Evolutionary conservation across 2,797 vertebrate genomes (phyloP).

Genomic region (Dipus sagitta): DNA sequence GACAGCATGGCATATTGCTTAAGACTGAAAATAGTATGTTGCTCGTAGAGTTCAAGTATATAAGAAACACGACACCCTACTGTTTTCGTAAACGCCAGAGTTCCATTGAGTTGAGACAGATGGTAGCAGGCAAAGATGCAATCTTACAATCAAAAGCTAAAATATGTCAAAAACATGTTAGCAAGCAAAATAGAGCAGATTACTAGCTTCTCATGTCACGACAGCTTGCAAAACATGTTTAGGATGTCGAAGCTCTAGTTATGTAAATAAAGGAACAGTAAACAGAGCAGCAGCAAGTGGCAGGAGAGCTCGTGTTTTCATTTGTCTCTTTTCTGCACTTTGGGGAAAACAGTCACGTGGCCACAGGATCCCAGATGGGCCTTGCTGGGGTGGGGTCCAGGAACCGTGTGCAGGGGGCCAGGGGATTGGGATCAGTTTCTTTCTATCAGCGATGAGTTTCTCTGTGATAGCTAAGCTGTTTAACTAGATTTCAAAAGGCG

Average conservation of each 20-base stretch:
- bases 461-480: constrained; percentile 83
- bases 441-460: constrained; percentile 82
- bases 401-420: constrained; percentile 63
- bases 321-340: constrained; percentile 54
- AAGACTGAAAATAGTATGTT: constrained; percentile 88
- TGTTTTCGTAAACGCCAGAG: constrained; percentile 88
- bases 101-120: constrained; percentile 90
- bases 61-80: constrained; percentile 89
- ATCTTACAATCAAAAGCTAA: constrained; percentile 90
- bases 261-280: constrained; percentile 87
- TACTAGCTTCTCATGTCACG: constrained; percentile 87
- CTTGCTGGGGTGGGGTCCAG: constrained; percentile 7
- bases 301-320: constrained; percentile 23
- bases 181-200: constrained; percentile 89
- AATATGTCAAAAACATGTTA: constrained; percentile 92
- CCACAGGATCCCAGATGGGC: constrained; percentile 63
- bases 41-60: constrained; percentile 86
- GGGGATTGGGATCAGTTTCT: constrained; percentile 78
- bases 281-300: constrained; percentile 79
- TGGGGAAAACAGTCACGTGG: constrained; percentile 52
- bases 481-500: constrained; percentile 86
- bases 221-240: constrained; percentile 90
- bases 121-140: constrained; percentile 91
- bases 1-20: constrained; percentile 89
- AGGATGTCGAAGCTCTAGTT: constrained; percentile 85